Evolutionary conservation across 2,113 vertebrate genomes (phyloP), one percentile per base, ranked within the genome.

Genomic region (Alexandromys fortis): DNA sequence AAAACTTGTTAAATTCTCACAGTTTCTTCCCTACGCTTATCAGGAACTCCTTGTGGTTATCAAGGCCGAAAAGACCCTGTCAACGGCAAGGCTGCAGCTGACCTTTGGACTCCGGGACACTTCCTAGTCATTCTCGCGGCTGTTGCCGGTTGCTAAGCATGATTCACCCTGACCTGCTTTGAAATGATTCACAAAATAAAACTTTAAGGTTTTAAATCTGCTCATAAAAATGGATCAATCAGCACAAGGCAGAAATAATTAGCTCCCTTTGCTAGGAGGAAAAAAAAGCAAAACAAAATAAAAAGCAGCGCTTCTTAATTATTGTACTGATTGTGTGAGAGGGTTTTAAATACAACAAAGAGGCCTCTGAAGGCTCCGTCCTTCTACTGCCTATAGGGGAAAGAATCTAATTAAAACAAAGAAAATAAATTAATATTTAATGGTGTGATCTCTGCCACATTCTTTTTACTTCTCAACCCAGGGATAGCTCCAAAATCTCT

Each of bases 171-270:
- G 61, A 90, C 81, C 93, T 97, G 94, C 96, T 96, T 61, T 87
- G 89, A 97, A 98, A 96, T 89, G 89, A 91, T 77, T 98, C 96
- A 90, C 63, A 67, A 97, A 98, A 92, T 90, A 73, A 85, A 97
- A 47, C 35, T 92, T 96, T 78, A 95, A 96, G 45, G 77, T 97
- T 98, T 97, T 97, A 61, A 97, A 98, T 97, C 95, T 96, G 91
- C 96, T 98, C 94, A 91, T 95, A 91, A 98, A 94, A 97, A 92
- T 94, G 95, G 95, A 98, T 98, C 98, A 97, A 96, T 98, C 97
- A 97, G 95, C 88, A 97, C 96, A 95, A 98, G 94, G 82, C 96
- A 97, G 96, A 96, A 98, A 95, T 98, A 98, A 98, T 98, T 97
- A 98, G 96, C 94, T 98, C 90, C 89, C 97, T 98, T 97, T 97